A percentile compares a stretch with the other conserved stretches of the same genome.
Evolutionary conservation across 2,888 invertebrate genomes (phyloP).

Genomic region (Caenorhabditis panamensis): DNA sequence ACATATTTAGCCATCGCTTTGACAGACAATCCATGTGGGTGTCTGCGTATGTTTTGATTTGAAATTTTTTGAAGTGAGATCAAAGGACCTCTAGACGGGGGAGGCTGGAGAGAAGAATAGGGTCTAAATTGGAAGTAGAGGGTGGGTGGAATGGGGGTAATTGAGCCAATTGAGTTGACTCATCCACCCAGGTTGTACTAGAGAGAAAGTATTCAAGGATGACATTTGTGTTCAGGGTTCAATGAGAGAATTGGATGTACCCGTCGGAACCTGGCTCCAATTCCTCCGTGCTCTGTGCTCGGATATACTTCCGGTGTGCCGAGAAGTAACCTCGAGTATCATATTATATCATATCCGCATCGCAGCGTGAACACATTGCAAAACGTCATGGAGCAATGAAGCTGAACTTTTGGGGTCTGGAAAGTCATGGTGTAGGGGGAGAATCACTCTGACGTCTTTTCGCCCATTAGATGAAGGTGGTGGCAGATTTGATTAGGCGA

Average conservation of each 20-base stretch:
- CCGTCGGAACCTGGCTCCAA: not conserved
- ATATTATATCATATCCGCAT: not conserved
- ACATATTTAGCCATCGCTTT: not conserved
- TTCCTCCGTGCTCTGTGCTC: not conserved
- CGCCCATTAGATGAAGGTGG: not conserved
- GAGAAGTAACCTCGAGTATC: too few relatives aligned
- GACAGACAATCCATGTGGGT: slow-evolving; percentile 36
- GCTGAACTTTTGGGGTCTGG: not conserved
- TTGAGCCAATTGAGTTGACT: slow-evolving; percentile 17
- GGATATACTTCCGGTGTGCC: too few relatives aligned
- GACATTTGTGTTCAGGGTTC: slow-evolving; percentile 20
- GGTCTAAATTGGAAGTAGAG: slow-evolving; percentile 26
- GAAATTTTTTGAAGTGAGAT: slow-evolving; percentile 6
- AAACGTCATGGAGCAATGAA: not conserved
- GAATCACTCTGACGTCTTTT: slow-evolving; percentile 13
- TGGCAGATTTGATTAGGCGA: not conserved
- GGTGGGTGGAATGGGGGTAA: slow-evolving; percentile 26
- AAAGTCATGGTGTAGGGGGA: not conserved
- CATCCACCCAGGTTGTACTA: not conserved
- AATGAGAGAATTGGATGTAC: too few relatives aligned
- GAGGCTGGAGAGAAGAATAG: slow-evolving; percentile 26
- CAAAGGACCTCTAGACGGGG: slow-evolving; percentile 22
- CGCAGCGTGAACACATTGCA: not conserved
- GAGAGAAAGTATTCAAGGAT: slow-evolving; percentile 19
- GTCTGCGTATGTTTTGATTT: too few relatives aligned